phyloP scores from a whole-genome alignment of 2,888 invertebrate species.

The Anoplius nigerrimus region DNA sequence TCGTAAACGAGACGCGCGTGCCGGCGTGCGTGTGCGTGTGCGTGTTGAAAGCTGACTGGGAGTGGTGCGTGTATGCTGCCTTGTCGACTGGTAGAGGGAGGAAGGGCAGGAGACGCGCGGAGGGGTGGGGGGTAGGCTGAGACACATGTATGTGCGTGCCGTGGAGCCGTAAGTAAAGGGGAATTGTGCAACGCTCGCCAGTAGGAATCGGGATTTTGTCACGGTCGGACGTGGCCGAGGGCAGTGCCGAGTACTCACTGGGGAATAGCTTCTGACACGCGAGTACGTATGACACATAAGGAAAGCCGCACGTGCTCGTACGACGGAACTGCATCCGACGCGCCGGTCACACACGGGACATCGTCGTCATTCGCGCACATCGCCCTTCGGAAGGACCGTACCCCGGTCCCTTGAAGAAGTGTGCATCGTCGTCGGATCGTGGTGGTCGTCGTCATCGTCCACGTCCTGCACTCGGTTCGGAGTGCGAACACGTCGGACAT shows the following conservation, averaged over 20 bases:
- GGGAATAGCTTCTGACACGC: slow-evolving; percentile 20
- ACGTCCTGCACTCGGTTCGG: no score
- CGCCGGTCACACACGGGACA: neutral
- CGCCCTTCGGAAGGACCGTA: no score
- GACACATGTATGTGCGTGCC: slow-evolving; percentile 21
- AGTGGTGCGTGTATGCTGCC: slow-evolving; percentile 3
- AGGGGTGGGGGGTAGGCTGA: no score
- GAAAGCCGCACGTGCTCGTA: slow-evolving; percentile 41
- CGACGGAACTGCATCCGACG: neutral
- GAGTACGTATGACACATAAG: slow-evolving; percentile 41
- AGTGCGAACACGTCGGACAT: no score
- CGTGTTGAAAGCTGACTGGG: neutral
- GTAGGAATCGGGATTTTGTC: slow-evolving; percentile 57
- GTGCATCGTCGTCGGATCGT: no score
- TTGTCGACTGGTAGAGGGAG: no score
- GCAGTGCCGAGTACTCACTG: slow-evolving; percentile 19
- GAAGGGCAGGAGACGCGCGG: neutral
- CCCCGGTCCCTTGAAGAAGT: no score
- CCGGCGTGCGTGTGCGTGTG: slow-evolving; percentile 4
- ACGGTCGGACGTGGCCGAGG: slow-evolving; percentile 41
- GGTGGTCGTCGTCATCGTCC: no score
- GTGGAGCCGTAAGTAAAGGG: slow-evolving; percentile 31
- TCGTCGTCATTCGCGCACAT: no score
- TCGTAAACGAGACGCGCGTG: slow-evolving; percentile 5
- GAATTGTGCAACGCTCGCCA: slow-evolving; percentile 53